phyloP scores from a whole-genome alignment of 2,888 invertebrate species.

The Xylophagus ater region DNA sequence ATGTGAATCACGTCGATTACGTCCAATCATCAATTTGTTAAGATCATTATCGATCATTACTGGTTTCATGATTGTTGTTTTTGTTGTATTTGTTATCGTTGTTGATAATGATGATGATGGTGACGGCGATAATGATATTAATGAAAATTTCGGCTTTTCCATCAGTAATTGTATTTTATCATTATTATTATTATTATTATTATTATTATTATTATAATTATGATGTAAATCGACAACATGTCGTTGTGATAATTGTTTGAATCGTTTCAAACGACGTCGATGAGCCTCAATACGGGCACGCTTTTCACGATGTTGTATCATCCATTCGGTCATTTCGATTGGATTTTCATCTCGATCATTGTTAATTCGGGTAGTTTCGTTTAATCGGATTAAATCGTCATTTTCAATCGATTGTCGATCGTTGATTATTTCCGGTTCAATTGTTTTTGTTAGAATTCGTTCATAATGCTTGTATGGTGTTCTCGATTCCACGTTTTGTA shows the following conservation, averaged over 20 bases:
- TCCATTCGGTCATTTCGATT: slow-evolving; percentile 5
- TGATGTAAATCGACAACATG: slow-evolving; percentile 5
- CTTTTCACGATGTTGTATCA: slow-evolving; percentile 9
- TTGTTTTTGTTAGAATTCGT: too few relatives aligned
- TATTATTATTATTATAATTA: slow-evolving; percentile 4
- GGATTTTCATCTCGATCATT: too few relatives aligned
- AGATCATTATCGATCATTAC: slow-evolving; percentile 9
- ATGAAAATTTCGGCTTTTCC: not conserved
- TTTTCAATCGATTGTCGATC: too few relatives aligned
- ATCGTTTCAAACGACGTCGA: slow-evolving; percentile 11
- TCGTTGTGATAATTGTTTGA: slow-evolving; percentile 9
- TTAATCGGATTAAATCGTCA: too few relatives aligned
- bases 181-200: slow-evolving; percentile 7
- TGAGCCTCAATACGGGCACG: slow-evolving; percentile 12
- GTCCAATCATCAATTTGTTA: slow-evolving; percentile 13
- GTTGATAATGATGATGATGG: not conserved
- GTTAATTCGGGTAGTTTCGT: too few relatives aligned
- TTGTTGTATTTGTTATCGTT: slow-evolving; percentile 2
- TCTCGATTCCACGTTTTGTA: too few relatives aligned
- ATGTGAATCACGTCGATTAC: slow-evolving; percentile 15
- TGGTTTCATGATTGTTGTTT: slow-evolving; percentile 1
- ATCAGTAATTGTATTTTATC: slow-evolving; percentile 3
- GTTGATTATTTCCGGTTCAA: too few relatives aligned
- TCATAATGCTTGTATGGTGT: too few relatives aligned
- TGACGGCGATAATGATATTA: not conserved